A percentile compares a stretch with the other conserved stretches of the same genome.
These are phyloP conservation scores for Brachionichthys hirsutus DNA, from an alignment of 2,113 vertebrate species.

Conservation along the genomic window DNA sequence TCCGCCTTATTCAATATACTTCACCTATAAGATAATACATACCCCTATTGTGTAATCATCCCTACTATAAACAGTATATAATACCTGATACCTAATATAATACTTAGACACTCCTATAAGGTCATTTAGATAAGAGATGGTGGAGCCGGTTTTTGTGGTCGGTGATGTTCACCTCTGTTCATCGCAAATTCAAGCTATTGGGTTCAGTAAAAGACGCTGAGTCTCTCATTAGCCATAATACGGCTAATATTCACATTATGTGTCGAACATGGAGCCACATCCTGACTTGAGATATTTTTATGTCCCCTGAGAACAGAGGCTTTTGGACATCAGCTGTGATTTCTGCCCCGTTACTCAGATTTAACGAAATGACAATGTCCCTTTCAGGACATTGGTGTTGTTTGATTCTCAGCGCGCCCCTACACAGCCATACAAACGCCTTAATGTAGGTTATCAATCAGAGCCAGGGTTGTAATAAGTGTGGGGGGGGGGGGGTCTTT, in stretches of 20 bases:
- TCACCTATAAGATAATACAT: constrained; percentile 78
- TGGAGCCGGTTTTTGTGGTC: constrained; percentile 56
- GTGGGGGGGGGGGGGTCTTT: constrained; percentile 62
- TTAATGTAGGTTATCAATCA: constrained; percentile 44
- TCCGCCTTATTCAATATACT: constrained; percentile 78
- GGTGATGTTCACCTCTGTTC: constrained; percentile 30
- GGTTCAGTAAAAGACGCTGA: neutral
- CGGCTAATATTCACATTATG: too few species aligned
- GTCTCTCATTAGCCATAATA: too few species aligned
- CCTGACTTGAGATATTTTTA: too few species aligned
- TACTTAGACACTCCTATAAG: constrained; percentile 75
- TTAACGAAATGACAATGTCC: too few species aligned
- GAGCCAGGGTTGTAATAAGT: constrained; percentile 63
- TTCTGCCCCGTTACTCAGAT: neutral
- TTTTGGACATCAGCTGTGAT: neutral
- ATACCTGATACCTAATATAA: constrained; percentile 77
- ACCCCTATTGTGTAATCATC: constrained; percentile 78
- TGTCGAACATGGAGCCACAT: too few species aligned
- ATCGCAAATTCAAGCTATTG: neutral
- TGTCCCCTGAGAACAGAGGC: too few species aligned
- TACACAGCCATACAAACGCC: constrained; percentile 36
- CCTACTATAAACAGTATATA: constrained; percentile 76
- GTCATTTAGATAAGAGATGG: constrained; percentile 75
- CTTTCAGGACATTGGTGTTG: constrained; percentile 11
- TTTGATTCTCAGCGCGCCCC: constrained; percentile 21